Conservation (phyloP, 1,140 invertebrate genomes). For the Hetaerina americana region DNA sequence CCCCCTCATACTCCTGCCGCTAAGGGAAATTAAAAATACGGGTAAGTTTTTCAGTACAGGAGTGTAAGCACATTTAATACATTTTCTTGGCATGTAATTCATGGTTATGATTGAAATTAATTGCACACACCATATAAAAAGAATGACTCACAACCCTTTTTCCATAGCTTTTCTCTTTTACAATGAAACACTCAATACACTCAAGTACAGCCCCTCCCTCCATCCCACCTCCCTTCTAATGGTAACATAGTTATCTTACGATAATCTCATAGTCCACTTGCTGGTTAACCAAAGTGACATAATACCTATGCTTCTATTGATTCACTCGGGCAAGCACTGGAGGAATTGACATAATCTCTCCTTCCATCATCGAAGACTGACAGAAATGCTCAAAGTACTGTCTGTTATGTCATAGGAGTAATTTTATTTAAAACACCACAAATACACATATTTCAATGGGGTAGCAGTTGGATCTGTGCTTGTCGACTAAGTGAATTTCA, state of each 20-base stretch:
- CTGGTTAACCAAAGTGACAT: neutral
- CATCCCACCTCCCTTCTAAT: neutral
- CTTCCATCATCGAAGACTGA: neutral
- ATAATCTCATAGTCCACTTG: neutral
- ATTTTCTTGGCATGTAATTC: neutral
- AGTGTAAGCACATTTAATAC: neutral
- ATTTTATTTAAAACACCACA: constrained; percentile 1
- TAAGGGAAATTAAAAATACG: neutral
- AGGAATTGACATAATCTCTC: neutral
- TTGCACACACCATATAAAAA: neutral
- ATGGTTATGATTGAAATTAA: neutral
- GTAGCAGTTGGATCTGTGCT: neutral
- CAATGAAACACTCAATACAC: neutral
- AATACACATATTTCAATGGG: neutral
- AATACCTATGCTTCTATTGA: neutral
- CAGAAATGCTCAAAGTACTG: neutral
- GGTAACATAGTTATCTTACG: neutral
- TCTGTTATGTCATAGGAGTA: neutral
- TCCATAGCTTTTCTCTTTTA: neutral
- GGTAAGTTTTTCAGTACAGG: neutral
- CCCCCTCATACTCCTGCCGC: neutral
- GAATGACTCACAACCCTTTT: neutral
- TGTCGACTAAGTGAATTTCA: neutral
- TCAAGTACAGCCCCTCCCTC: neutral
- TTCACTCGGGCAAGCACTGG: neutral